Base-by-base conservation (phyloP, 2,113 vertebrate genomes). In the Anarrhichthys ocellatus region DNA sequence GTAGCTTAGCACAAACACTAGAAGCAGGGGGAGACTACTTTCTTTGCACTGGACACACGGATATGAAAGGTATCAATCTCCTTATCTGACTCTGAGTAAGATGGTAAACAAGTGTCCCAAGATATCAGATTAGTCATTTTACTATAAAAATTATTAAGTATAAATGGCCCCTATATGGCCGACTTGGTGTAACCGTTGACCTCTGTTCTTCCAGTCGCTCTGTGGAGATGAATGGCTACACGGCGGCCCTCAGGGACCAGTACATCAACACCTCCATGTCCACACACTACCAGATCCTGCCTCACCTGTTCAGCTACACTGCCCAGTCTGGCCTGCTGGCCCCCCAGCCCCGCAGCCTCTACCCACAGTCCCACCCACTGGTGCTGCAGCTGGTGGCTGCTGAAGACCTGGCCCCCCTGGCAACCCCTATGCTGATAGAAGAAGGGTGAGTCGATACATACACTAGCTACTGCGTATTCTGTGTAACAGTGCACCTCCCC, bases 361-460 rank as follows among this genome's bases (percentile, higher is more conserved):
- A 99, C 85, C 96, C 98, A 3, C 98, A 99, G 94, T 97, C 97
- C 1, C 98, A 97, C 83, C 95, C 96, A 2, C 94, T 99, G 58
- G 97, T 99, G 92, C 94, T 95, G 89, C 98, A 99, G 94, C 91
- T 99, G 80, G 93, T 99, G 87, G 96, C 97, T 0, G 98, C 98
- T 0, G 98, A 99, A 84, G 98, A 99, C 87, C 92, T 98, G 95
- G 95, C 97, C 70, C 97, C 98, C 0, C 89, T 99, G 5, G 90
- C 95, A 81, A 99, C 98, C 0, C 98, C 98, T 0, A 99, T 99
- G 98, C 96, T 99, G 75, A 98, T 99, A 5, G 98, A 99, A 91
- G 98, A 99, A 5, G 98, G 97, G 98, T 99, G 87, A 95, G 97
- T 81, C 0, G 1, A 13, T 13, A 3, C 3, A 34, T 11, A 0